Conservation (phyloP, 2,888 invertebrate species). For the Tryphoninae sp. region DNA sequence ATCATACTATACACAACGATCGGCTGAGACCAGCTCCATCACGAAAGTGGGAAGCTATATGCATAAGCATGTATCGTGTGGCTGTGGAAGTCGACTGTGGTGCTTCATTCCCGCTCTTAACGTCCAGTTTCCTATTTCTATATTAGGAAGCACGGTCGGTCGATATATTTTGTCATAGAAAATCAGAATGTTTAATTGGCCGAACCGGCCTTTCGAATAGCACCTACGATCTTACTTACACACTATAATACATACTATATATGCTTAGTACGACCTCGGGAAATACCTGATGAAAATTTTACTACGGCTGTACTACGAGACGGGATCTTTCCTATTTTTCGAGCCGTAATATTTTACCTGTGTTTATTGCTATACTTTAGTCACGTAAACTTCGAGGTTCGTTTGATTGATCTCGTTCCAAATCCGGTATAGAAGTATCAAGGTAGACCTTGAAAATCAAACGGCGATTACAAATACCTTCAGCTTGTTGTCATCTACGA, state of each 20-base stretch:
- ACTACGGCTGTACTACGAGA: conserved; percentile 44
- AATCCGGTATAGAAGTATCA: background rate
- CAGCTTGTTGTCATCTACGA: background rate
- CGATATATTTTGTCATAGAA: conserved; percentile 64
- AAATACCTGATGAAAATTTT: conserved; percentile 35
- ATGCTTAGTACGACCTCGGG: conserved; percentile 39
- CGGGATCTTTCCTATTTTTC: background rate
- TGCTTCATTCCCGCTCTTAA: conserved; percentile 62
- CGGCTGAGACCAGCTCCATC: conserved; percentile 43
- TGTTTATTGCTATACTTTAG: background rate
- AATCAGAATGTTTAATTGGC: conserved; percentile 63
- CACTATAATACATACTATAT: background rate
- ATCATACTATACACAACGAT: conserved; percentile 21
- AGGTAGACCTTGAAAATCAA: conserved; percentile 35
- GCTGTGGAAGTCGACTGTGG: conserved; percentile 24
- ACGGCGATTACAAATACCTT: background rate
- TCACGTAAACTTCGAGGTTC: background rate
- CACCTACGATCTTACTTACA: conserved; percentile 55
- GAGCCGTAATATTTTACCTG: background rate
- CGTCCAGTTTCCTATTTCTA: conserved; percentile 65
- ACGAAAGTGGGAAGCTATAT: conserved; percentile 57
- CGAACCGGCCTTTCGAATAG: conserved; percentile 62
- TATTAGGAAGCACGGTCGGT: conserved; percentile 64
- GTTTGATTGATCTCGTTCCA: conserved; percentile 12
- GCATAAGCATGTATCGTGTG: background rate